Percentiles rank a stretch among this genome's conserved stretches.
Evolutionary conservation across 2,113 vertebrate genomes (phyloP).

Genomic region (Hippocampus barbouri): DNA sequence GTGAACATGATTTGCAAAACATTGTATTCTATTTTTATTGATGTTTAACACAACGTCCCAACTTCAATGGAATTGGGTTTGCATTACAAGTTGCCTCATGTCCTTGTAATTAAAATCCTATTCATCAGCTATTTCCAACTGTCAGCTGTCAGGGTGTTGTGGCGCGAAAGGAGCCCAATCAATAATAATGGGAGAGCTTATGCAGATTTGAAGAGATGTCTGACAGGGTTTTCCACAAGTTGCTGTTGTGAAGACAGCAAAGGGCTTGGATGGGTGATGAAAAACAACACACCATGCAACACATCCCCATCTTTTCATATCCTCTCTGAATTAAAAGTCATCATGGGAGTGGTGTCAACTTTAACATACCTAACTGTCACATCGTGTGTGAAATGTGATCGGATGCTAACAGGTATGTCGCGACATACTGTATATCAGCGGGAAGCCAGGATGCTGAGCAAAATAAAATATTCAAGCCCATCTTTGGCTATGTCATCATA

Average conservation of each 20-base stretch:
- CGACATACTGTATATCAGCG: neutral
- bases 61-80: too few species aligned
- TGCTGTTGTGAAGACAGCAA: constrained; percentile 19
- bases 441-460: neutral
- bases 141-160: constrained; percentile 7
- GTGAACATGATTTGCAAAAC: too few species aligned
- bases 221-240: constrained; percentile 19
- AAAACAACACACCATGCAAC: constrained; percentile 16
- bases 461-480: neutral
- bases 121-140: neutral
- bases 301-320: constrained; percentile 42
- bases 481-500: constrained; percentile 24
- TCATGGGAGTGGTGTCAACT: constrained; percentile 15
- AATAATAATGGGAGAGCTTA: constrained; percentile 23
- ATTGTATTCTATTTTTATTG: too few species aligned
- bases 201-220: constrained; percentile 34
- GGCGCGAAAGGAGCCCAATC: constrained; percentile 4
- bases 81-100: neutral
- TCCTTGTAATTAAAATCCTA: neutral
- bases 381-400: constrained; percentile 35
- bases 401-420: constrained; percentile 26
- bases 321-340: constrained; percentile 42
- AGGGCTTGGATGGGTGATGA: constrained; percentile 20
- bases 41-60: too few species aligned
- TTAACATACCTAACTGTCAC: constrained; percentile 26